Conservation (phyloP, 2,113 vertebrate genomes). For the Formicarius rufipectus region DNA sequence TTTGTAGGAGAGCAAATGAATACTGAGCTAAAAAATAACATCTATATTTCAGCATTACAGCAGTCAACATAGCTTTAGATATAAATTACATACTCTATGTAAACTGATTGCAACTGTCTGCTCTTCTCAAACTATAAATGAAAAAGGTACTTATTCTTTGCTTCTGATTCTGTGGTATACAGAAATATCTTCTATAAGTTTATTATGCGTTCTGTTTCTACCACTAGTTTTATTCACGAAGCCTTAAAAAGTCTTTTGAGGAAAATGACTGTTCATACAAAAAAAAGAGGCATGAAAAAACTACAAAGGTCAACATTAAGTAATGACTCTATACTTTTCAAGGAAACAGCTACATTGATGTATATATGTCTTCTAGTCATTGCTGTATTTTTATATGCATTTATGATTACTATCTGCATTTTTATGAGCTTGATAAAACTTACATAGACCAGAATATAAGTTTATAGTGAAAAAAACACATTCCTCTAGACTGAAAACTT, state of each 20-base stretch:
- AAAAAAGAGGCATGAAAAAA: not conserved
- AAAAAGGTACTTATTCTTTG: not conserved
- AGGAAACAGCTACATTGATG: not conserved
- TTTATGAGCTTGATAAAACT: conserved; percentile 33
- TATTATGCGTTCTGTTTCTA: not conserved
- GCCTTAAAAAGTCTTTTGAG: not conserved
- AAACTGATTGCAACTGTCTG: not conserved
- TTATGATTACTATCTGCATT: conserved; percentile 13
- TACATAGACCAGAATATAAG: not conserved
- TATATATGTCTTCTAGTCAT: not conserved
- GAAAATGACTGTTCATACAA: not conserved
- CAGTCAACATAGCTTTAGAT: not conserved
- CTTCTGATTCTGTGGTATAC: not conserved
- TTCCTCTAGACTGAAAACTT: not conserved
- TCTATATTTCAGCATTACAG: not conserved
- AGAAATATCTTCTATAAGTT: not conserved
- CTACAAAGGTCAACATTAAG: not conserved
- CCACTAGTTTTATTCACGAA: not conserved
- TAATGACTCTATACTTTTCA: not conserved
- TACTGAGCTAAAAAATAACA: not conserved
- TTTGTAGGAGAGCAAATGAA: not conserved
- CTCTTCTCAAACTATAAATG: not conserved
- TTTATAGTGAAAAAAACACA: not conserved
- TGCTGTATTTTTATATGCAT: not conserved
- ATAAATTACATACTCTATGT: not conserved